phyloP scores from a whole-genome alignment of 1,140 invertebrate species.

The Pteromalus puparum region DNA sequence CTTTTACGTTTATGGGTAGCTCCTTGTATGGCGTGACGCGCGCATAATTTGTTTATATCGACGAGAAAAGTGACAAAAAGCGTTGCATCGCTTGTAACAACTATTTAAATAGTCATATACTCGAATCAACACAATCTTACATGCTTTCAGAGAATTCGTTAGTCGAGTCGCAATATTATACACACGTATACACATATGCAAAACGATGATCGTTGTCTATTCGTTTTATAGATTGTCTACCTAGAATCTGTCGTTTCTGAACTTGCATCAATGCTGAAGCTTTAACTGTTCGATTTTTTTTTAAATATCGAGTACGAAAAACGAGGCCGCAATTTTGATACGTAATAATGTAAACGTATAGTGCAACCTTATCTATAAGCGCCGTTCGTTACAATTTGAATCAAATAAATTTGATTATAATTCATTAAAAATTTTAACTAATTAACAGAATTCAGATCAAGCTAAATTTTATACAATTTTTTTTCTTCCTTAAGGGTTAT shows the following conservation, averaged over 20 bases:
- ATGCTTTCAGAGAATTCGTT: constrained; percentile 7
- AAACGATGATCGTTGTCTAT: constrained; percentile 36
- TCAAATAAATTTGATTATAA: too few species aligned
- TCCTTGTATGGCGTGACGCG: neutral
- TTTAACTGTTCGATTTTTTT: constrained; percentile 21
- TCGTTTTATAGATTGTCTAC: constrained; percentile 30
- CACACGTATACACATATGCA: constrained; percentile 1
- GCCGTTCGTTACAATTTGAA: neutral
- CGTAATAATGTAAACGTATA: too few species aligned
- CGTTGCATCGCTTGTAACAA: neutral
- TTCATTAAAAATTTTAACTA: too few species aligned
- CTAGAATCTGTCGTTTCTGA: constrained; percentile 34
- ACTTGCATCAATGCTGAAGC: constrained; percentile 32
- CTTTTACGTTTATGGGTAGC: constrained; percentile 21
- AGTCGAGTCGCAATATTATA: constrained; percentile 39
- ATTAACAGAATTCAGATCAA: too few species aligned
- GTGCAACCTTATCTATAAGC: too few species aligned
- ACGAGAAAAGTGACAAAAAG: neutral
- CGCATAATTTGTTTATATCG: neutral
- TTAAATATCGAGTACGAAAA: neutral
- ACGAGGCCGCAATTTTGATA: neutral
- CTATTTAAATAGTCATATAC: constrained; percentile 18
- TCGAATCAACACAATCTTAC: constrained; percentile 6
- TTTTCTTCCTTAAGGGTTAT: too few species aligned
- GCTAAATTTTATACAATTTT: too few species aligned